Base-by-base conservation (phyloP, 2,113 vertebrate genomes). In the Canis aureus region DNA sequence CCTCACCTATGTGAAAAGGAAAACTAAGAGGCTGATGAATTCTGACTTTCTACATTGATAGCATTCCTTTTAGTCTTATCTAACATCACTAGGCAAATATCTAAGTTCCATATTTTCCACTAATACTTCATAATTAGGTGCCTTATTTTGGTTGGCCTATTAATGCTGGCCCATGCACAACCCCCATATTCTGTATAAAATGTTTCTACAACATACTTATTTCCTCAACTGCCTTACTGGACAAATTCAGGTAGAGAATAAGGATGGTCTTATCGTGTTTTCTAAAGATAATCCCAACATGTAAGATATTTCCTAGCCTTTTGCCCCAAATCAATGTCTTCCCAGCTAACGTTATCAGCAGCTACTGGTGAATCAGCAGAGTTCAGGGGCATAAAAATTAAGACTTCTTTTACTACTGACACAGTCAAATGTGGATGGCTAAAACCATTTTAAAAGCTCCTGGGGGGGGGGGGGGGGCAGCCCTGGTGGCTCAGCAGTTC, bases 31-130 rank as follows among this genome's bases (percentile, higher is more conserved):
- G 1, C 12, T 82, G 83, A 73, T 53, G 67, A 51, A 85, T 94
- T 92, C 66, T 87, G 20, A 43, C 11, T 62, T n/a, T 29, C 29
- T 32, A 55, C 81, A 78, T 74, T 66, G 84, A 87, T 17, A 83
- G 43, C 87, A 64, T 89, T 71, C 64, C n/a, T 91, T 92, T 92
- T 62, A 67, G 49, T 82, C 95, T 95, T 74, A 66, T 78, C 38
- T 85, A 74, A 79, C 29, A 74, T 78, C 4, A 35, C 25, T 82
- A 97, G 51, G 64, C 84, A 97, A 92, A 96, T 95, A 57, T 91
- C 91, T 96, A 95, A 94, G 38, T 79, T 79, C 38, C 62, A 2
- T 86, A 59, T 90, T 91, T 97, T 89, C 69, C 62, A 95, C 32
- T 94, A 85, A 83, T 69, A 60, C 73, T n/a, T 91, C 80, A 78